These are phyloP conservation scores for Adineta ricciae DNA, from an alignment of 2,888 invertebrate genomes.

Conservation along the genomic window DNA sequence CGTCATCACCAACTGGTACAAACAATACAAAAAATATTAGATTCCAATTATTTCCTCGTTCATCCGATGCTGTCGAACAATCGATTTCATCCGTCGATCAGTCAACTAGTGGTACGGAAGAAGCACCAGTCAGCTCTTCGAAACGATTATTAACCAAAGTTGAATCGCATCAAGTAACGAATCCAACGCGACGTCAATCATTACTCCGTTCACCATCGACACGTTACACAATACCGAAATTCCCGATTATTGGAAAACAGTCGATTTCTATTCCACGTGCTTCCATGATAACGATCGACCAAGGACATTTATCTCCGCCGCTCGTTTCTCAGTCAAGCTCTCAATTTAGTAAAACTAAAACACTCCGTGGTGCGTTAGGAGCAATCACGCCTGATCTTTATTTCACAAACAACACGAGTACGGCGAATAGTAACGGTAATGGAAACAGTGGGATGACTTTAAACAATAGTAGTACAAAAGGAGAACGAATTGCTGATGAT, in stretches of 20 bases:
- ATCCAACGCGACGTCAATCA: not conserved
- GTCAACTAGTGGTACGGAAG: not conserved
- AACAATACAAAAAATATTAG: not conserved
- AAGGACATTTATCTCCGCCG: not conserved
- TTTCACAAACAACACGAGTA: not conserved
- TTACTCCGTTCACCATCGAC: not conserved
- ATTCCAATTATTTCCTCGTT: slow-evolving; percentile 7
- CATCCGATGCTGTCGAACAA: slow-evolving; percentile 12
- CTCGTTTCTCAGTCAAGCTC: not conserved
- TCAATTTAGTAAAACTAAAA: not conserved
- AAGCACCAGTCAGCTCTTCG: not conserved
- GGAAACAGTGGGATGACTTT: not conserved
- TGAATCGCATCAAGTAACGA: not conserved
- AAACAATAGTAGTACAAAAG: not conserved
- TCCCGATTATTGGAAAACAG: not conserved
- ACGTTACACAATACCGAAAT: slow-evolving; percentile 5
- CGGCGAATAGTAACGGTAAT: not conserved
- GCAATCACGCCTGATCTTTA: not conserved
- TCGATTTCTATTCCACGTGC: not conserved
- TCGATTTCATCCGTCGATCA: not conserved
- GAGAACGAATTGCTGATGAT: not conserved
- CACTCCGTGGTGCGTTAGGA: not conserved
- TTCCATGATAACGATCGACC: not conserved
- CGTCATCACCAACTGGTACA: not conserved
- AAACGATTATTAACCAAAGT: not conserved